Evolutionary conservation across 1,140 invertebrate genomes (phyloP).

Genomic region (Magallana ariakensis): DNA sequence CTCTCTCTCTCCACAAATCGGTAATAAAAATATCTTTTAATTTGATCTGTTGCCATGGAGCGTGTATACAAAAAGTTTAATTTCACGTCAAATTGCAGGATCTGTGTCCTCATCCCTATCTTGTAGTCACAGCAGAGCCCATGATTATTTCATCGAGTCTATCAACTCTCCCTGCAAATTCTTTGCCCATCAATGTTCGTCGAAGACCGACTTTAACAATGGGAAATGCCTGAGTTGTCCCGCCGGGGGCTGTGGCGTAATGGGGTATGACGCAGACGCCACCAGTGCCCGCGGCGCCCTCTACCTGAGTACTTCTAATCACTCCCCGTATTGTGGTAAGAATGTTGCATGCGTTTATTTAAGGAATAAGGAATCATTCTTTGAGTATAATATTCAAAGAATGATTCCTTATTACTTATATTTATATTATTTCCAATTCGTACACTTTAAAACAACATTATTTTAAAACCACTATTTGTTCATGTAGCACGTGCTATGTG

Average conservation of each 20-base stretch:
- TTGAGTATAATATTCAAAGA: too few species aligned
- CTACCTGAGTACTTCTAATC: slow-evolving; percentile 66
- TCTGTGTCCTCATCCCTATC: slow-evolving; percentile 81
- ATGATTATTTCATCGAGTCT: slow-evolving; percentile 92
- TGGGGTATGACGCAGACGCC: slow-evolving; percentile 92
- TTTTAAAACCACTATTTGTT: too few species aligned
- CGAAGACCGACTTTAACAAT: slow-evolving; percentile 84
- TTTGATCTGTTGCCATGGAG: too few species aligned
- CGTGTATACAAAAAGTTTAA: too few species aligned
- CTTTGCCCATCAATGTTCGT: slow-evolving; percentile 83
- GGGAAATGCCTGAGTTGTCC: slow-evolving; percentile 91
- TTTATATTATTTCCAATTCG: too few species aligned
- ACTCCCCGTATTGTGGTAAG: slow-evolving; percentile 68
- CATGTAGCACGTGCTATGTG: too few species aligned
- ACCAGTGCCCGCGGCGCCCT: slow-evolving; percentile 71
- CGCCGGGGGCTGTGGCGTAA: slow-evolving; percentile 87
- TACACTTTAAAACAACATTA: too few species aligned
- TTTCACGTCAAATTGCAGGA: not conserved
- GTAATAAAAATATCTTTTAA: too few species aligned
- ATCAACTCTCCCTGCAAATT: slow-evolving; percentile 88
- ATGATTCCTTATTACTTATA: too few species aligned
- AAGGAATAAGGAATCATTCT: too few species aligned
- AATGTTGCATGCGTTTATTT: not conserved
- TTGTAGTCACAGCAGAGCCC: slow-evolving; percentile 92
- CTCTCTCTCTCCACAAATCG: too few species aligned